Percentiles rank a stretch among this genome's conserved stretches.
phyloP scores from a whole-genome alignment of 2,797 vertebrate species.

The Propithecus perrieri region DNA sequence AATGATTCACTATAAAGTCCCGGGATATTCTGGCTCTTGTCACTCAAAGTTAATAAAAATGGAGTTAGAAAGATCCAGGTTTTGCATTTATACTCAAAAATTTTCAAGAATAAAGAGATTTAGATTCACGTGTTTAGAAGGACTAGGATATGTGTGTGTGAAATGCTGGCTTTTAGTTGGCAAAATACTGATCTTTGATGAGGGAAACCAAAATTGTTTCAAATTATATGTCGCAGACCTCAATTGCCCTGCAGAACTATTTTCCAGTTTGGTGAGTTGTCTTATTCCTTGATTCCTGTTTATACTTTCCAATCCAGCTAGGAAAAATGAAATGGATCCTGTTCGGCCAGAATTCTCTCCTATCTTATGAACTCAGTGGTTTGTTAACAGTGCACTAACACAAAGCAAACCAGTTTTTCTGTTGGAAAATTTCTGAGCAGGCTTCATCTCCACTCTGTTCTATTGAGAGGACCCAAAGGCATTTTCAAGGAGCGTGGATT shows the following conservation, averaged over 20 bases:
- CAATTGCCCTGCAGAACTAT: constrained; percentile 48
- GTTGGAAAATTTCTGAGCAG: constrained; percentile 70
- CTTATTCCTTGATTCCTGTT: constrained; percentile 67
- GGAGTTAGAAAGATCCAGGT: constrained; percentile 39
- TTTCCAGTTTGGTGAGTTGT: constrained; percentile 67
- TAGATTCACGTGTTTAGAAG: constrained; percentile 62
- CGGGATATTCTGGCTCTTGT: constrained; percentile 55
- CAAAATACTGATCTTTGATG: constrained; percentile 68
- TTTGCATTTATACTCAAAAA: constrained; percentile 39
- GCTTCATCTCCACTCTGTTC: constrained; percentile 42
- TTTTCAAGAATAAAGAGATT: constrained; percentile 59
- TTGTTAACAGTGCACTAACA: constrained; percentile 51
- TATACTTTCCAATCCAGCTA: constrained; percentile 49
- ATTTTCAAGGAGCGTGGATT: constrained; percentile 80
- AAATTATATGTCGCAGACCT: constrained; percentile 49
- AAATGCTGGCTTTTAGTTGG: constrained; percentile 54
- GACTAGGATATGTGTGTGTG: not conserved
- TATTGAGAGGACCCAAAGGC: constrained; percentile 55
- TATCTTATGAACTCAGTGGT: constrained; percentile 46
- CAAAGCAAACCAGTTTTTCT: constrained; percentile 62
- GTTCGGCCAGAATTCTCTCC: constrained; percentile 13
- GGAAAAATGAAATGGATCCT: constrained; percentile 58
- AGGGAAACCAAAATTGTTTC: constrained; percentile 66
- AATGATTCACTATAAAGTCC: constrained; percentile 60
- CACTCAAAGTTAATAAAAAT: constrained; percentile 55